Evolutionary conservation across 2,888 invertebrate species (phyloP).

Genomic region (Meganola albula): DNA sequence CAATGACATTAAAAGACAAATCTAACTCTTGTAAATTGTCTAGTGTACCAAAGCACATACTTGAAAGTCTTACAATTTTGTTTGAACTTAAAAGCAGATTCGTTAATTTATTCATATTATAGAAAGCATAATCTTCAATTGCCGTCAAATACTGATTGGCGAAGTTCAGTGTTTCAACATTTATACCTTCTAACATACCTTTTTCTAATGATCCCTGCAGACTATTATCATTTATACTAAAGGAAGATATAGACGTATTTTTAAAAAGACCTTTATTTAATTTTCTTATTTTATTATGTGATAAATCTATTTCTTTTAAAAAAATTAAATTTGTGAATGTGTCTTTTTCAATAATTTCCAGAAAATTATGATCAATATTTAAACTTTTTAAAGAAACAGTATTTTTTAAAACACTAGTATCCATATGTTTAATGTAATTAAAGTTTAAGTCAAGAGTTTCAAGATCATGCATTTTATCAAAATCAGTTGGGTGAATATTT

Average conservation of each 20-base stretch:
- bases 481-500: constrained; percentile 33
- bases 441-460: constrained; percentile 36
- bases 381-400: constrained; percentile 30
- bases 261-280: constrained; percentile 45
- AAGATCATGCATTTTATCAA: constrained; percentile 35
- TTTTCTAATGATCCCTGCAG: constrained; percentile 39
- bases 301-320: constrained; percentile 37
- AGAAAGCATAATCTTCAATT: constrained; percentile 48
- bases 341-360: constrained; percentile 33
- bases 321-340: constrained; percentile 27
- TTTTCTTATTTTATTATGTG: constrained; percentile 40
- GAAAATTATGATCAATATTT: constrained; percentile 39
- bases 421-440: constrained; percentile 38
- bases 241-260: constrained; percentile 35
- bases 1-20: constrained; percentile 47
- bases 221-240: constrained; percentile 39
- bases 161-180: constrained; percentile 37
- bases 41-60: constrained; percentile 39
- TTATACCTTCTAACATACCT: constrained; percentile 50
- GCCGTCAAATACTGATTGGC: constrained; percentile 39
- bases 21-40: constrained; percentile 36
- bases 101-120: constrained; percentile 33
- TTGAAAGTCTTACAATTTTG: constrained; percentile 32
- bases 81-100: constrained; percentile 46
- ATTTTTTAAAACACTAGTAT: constrained; percentile 31